Conservation (phyloP, 2,888 invertebrate genomes). For the Tetrapedia diversipes region DNA sequence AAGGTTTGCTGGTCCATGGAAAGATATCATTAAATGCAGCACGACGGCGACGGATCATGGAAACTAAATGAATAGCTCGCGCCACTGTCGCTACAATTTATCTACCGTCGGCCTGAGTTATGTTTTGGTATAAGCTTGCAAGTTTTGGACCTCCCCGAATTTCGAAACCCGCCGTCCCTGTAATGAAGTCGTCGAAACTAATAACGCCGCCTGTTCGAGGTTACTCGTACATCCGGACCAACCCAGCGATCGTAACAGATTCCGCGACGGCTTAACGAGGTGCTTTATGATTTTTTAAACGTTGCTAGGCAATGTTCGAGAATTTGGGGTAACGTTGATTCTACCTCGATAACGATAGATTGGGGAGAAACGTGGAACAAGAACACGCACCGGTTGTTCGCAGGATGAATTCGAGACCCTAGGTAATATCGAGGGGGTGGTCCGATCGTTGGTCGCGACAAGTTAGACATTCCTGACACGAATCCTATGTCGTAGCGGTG, state of each 20-base stretch:
- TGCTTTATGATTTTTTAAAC: constrained; percentile 28
- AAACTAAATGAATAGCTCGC: constrained; percentile 44
- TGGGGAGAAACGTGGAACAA: constrained; percentile 6
- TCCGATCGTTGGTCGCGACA: constrained; percentile 18
- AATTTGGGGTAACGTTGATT: neutral
- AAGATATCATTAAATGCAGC: constrained; percentile 46
- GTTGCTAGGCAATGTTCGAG: neutral
- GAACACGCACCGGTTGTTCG: neutral
- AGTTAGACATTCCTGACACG: constrained; percentile 27
- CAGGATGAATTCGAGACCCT: neutral
- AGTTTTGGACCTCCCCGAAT: too few relatives aligned
- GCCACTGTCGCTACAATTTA: neutral
- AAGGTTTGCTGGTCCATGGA: neutral
- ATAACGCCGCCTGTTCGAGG: constrained; percentile 18
- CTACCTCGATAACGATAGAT: constrained; percentile 1
- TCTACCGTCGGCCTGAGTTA: constrained; percentile 27
- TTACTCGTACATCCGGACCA: neutral
- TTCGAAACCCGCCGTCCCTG: constrained; percentile 19
- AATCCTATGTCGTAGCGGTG: constrained; percentile 6
- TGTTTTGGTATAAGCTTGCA: constrained; percentile 34
- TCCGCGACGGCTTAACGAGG: constrained; percentile 1
- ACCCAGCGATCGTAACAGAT: constrained; percentile 14
- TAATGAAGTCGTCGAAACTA: constrained; percentile 45
- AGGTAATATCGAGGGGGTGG: constrained; percentile 12
- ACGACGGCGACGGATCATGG: constrained; percentile 48